Conservation (phyloP, 2,888 invertebrate species). For the Drosophila meridionalis region DNA sequence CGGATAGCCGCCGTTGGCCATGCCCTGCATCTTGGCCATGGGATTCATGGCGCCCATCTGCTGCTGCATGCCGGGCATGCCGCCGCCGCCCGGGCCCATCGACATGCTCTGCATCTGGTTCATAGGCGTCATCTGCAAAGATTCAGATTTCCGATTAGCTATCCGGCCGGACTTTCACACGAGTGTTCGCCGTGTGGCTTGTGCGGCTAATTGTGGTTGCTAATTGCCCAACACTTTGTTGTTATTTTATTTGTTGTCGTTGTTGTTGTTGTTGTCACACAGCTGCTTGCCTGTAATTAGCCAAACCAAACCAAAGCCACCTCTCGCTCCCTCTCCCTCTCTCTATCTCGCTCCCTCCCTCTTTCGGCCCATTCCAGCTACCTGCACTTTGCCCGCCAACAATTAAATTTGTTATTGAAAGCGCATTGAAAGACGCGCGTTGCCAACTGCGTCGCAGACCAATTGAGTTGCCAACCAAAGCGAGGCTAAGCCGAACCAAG, state of each 20-base stretch:
- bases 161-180: too few species aligned
- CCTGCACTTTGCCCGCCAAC: constrained; percentile 67
- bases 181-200: constrained; percentile 10
- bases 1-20: constrained; percentile 87
- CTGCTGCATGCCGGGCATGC: constrained; percentile 84
- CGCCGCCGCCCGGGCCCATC: constrained; percentile 86
- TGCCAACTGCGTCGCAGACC: constrained; percentile 52
- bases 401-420: constrained; percentile 77
- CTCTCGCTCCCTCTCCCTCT: not conserved
- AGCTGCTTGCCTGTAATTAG: constrained; percentile 55
- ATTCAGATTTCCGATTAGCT: constrained; percentile 22
- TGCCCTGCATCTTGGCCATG: constrained; percentile 87
- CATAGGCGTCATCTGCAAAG: constrained; percentile 89
- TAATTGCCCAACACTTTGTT: constrained; percentile 54
- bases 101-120: constrained; percentile 91
- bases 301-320: not conserved
- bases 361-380: constrained; percentile 6
- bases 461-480: constrained; percentile 17
- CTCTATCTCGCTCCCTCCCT: not conserved
- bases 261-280: constrained; percentile 31
- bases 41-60: constrained; percentile 88
- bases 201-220: constrained; percentile 27
- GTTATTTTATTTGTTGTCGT: constrained; percentile 30
- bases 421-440: constrained; percentile 50
- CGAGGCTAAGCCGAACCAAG: constrained; percentile 9